phyloP scores from a whole-genome alignment of 2,113 vertebrate genomes.

The Athene cunicularia region DNA sequence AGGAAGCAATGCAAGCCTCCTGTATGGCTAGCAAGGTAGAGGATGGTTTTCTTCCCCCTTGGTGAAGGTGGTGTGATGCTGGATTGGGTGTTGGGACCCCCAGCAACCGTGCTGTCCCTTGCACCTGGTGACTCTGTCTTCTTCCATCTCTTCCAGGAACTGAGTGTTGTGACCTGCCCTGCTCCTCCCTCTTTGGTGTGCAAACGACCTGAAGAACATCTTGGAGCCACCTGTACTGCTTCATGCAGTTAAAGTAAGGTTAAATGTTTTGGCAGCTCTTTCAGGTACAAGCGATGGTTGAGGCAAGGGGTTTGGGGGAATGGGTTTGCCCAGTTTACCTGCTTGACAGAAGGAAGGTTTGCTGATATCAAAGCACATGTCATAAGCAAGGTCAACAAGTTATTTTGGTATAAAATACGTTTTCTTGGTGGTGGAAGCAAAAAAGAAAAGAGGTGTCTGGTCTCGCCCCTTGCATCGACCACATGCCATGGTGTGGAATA shows the following conservation, averaged over 20 bases:
- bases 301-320: neutral
- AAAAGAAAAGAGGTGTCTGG: neutral
- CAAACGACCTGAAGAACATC: neutral
- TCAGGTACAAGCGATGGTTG: neutral
- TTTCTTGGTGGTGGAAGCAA: neutral
- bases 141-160: constrained; percentile 25
- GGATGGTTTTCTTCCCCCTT: neutral
- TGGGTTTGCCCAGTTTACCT: neutral
- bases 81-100: neutral
- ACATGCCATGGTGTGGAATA: neutral
- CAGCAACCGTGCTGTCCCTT: neutral
- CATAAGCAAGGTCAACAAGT: neutral
- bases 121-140: neutral
- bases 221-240: constrained; percentile 57
- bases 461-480: neutral
- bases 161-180: neutral
- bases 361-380: neutral
- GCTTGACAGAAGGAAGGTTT: neutral
- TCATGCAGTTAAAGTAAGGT: constrained; percentile 73
- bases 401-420: neutral
- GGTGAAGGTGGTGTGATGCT: neutral
- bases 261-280: neutral
- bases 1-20: neutral
- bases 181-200: neutral
- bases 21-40: neutral